Percentiles rank a stretch among this genome's conserved stretches.
These are phyloP conservation scores for Cryptophagus acutangulus DNA, from an alignment of 2,888 invertebrate species.

Conservation along the genomic window DNA sequence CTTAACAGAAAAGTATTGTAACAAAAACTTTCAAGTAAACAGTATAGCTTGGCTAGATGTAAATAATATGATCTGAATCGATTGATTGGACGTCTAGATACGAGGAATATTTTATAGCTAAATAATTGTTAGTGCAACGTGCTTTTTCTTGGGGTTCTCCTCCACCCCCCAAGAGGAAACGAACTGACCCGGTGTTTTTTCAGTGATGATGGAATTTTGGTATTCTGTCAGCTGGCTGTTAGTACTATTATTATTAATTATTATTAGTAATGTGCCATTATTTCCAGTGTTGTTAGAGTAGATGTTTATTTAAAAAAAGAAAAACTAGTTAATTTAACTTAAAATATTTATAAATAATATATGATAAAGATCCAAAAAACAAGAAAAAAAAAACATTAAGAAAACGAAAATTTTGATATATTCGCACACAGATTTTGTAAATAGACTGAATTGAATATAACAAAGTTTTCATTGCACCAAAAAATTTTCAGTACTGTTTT, in stretches of 20 bases:
- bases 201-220: slow-evolving; percentile 49
- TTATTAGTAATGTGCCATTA: slow-evolving; percentile 46
- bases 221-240: slow-evolving; percentile 45
- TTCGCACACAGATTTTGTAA: slow-evolving; percentile 20
- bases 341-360: slow-evolving; percentile 37
- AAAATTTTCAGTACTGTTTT: slow-evolving; percentile 29
- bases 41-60: slow-evolving; percentile 34
- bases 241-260: slow-evolving; percentile 25
- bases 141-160: slow-evolving; percentile 17
- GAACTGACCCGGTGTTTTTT: slow-evolving; percentile 34
- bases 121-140: slow-evolving; percentile 25
- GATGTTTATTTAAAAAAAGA: slow-evolving; percentile 43
- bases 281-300: slow-evolving; percentile 46
- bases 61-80: slow-evolving; percentile 27
- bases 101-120: slow-evolving; percentile 28
- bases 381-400: slow-evolving; percentile 3
- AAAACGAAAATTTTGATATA: slow-evolving; percentile 45
- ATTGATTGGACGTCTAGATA: slow-evolving; percentile 17
- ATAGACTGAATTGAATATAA: slow-evolving; percentile 33
- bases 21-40: slow-evolving; percentile 18
- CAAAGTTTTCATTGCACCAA: slow-evolving; percentile 46
- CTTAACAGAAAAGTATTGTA: slow-evolving; percentile 24
- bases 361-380: slow-evolving; percentile 12
- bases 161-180: slow-evolving; percentile 19
- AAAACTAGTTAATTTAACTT: slow-evolving; percentile 42